Evolutionary conservation across 2,113 vertebrate species (phyloP).

Genomic region (Callaeas wilsoni): DNA sequence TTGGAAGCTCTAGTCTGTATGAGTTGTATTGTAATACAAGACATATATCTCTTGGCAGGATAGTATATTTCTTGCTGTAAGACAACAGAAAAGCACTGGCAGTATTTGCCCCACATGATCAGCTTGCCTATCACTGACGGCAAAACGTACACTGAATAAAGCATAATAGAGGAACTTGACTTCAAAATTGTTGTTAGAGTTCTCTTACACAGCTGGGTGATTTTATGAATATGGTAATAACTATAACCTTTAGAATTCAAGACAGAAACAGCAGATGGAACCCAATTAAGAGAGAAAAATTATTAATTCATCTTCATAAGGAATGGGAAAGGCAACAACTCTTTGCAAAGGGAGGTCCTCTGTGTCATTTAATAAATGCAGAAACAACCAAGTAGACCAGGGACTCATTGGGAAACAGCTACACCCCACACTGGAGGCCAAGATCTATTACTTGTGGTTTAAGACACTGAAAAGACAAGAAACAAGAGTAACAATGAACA

Average conservation of each 20-base stretch:
- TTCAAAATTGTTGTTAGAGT: slow-evolving; percentile 54
- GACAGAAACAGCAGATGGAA: slow-evolving; percentile 68
- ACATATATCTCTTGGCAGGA: not conserved
- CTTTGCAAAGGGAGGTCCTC: slow-evolving; percentile 52
- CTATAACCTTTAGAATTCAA: slow-evolving; percentile 73
- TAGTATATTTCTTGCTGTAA: slow-evolving; percentile 4
- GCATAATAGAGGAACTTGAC: slow-evolving; percentile 47
- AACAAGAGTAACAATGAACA: not conserved
- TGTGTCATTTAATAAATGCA: slow-evolving; percentile 55
- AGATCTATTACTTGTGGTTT: not conserved
- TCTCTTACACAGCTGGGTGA: slow-evolving; percentile 65
- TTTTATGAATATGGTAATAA: slow-evolving; percentile 73
- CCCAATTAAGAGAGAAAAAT: slow-evolving; percentile 74
- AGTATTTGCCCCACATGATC: not conserved
- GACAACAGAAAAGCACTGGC: not conserved
- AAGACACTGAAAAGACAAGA: not conserved
- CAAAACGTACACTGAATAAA: slow-evolving; percentile 25
- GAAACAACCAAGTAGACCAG: not conserved
- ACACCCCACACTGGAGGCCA: not conserved
- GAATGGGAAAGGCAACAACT: slow-evolving; percentile 45
- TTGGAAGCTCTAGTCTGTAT: not conserved
- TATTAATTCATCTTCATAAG: slow-evolving; percentile 70
- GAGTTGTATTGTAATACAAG: not conserved
- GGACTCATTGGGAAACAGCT: not conserved
- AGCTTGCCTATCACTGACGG: not conserved